Conservation (phyloP, 2,113 vertebrate genomes). For the Oncorhynchus masou region DNA sequence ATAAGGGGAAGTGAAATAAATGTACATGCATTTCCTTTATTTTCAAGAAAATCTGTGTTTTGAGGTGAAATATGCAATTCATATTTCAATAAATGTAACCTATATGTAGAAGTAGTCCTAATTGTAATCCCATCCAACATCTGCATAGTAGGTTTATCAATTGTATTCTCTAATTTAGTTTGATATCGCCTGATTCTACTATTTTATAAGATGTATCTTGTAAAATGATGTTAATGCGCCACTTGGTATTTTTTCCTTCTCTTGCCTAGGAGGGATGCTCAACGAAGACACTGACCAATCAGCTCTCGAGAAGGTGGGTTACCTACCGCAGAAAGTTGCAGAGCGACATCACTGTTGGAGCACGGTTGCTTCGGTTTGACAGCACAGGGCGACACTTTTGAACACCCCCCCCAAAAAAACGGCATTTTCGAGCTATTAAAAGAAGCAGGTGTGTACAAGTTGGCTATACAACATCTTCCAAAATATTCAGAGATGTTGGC, state of each 20-base stretch:
- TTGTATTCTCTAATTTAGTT: no score
- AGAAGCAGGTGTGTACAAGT: neutral
- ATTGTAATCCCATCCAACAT: no score
- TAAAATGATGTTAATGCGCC: neutral
- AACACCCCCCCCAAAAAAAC: neutral
- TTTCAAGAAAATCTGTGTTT: no score
- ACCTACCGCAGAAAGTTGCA: conserved; percentile 60
- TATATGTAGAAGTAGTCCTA: no score
- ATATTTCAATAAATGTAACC: no score
- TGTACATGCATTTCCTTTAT: no score
- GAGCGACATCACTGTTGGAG: conserved; percentile 32
- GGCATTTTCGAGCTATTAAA: no score
- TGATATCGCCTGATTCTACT: no score
- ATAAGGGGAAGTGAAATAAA: no score
- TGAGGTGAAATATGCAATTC: no score
- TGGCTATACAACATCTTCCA: neutral
- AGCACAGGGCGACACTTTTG: neutral
- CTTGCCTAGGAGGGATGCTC: neutral
- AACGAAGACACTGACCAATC: conserved; percentile 56
- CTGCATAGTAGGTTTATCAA: no score
- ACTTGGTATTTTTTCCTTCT: neutral
- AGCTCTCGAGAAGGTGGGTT: conserved; percentile 45
- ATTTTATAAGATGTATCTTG: no score
- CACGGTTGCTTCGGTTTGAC: neutral
- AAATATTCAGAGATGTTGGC: conserved; percentile 70